Conservation (phyloP, 1,140 invertebrate genomes). For the Ridgeia piscesae region DNA sequence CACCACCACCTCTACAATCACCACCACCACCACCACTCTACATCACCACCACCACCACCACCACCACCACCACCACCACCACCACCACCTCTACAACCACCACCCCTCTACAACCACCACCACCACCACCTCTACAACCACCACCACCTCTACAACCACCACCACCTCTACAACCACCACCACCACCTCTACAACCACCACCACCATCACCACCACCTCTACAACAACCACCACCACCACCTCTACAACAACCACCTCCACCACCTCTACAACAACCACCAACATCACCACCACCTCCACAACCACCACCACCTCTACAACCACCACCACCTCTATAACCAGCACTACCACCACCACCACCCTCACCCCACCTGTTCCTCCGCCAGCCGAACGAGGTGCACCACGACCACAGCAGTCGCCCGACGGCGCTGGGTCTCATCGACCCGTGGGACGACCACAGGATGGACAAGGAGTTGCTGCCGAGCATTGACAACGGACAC, state of each 20-base stretch:
- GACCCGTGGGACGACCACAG: constrained; percentile 45
- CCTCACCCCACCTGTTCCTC: background rate
- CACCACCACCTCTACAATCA: no score
- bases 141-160: no score
- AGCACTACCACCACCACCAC: constrained; percentile 15
- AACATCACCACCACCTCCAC: constrained; percentile 9
- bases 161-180: no score
- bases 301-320: background rate
- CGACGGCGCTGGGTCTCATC: constrained; percentile 44
- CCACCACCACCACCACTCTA: no score
- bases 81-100: no score
- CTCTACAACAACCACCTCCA: background rate
- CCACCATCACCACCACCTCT: background rate
- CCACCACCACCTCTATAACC: background rate
- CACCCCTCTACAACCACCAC: no score
- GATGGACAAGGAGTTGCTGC: constrained; percentile 41
- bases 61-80: constrained; percentile 18
- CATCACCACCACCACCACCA: constrained; percentile 14
- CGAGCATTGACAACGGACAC: constrained; percentile 30
- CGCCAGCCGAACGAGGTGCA: constrained; percentile 35
- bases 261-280: background rate
- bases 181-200: no score
- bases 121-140: no score
- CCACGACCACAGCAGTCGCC: constrained; percentile 35
- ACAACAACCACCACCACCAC: no score